phyloP scores from a whole-genome alignment of 64 coral and sea anemone genomes.

The Actinia equina region DNA sequence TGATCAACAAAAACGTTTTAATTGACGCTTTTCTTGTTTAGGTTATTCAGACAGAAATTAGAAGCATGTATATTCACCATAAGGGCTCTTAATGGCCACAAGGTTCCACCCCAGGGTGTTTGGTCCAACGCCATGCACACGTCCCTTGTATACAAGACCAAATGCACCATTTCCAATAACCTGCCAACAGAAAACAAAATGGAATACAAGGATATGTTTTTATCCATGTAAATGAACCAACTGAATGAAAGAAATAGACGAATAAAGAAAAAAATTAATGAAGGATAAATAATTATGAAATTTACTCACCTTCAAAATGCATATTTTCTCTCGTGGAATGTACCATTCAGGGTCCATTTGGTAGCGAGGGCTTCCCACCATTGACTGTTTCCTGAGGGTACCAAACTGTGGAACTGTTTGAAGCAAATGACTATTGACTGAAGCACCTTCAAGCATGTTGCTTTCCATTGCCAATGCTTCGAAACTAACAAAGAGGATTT shows the following conservation, averaged over 20 bases:
- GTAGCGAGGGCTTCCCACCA: no score
- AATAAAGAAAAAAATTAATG: no score
- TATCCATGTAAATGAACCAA: no score
- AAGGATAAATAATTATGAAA: no score
- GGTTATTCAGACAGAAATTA: not conserved
- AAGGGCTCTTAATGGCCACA: conserved; percentile 43
- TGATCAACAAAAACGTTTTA: not conserved
- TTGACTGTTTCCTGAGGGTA: not conserved
- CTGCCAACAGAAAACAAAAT: not conserved
- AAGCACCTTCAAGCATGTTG: not conserved
- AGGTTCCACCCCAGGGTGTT: not conserved
- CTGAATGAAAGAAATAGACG: no score
- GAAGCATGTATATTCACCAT: not conserved
- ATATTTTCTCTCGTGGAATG: conserved; percentile 9
- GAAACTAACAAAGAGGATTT: not conserved
- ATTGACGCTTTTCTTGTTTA: no score
- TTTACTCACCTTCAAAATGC: not conserved
- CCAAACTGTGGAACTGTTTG: not conserved
- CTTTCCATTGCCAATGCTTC: not conserved
- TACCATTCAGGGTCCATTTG: conserved; percentile 23
- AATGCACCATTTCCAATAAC: conserved; percentile 55
- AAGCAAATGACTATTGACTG: not conserved
- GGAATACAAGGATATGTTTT: no score
- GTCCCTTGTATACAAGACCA: conserved; percentile 49
- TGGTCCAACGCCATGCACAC: not conserved